phyloP scores from a whole-genome alignment of 2,888 invertebrate genomes.

The Nyleta sp. region DNA sequence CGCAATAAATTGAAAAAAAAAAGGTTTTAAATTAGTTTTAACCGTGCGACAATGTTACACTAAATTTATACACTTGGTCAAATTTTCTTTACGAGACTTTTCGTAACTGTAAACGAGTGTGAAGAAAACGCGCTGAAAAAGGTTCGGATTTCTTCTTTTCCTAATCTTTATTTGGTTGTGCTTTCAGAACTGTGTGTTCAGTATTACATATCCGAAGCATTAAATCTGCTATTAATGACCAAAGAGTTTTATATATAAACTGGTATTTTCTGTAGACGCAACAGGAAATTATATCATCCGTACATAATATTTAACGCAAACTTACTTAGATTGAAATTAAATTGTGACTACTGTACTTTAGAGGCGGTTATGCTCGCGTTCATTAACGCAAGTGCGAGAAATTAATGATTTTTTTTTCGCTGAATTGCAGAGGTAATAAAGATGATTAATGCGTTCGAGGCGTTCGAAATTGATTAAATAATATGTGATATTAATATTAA shows the following conservation, averaged over 20 bases:
- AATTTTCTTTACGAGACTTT: background rate
- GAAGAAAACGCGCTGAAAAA: background rate
- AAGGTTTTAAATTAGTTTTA: too few relatives aligned
- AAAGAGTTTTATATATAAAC: slow-evolving; percentile 6
- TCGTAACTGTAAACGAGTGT: background rate
- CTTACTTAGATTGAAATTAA: slow-evolving; percentile 1
- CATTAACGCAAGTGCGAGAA: background rate
- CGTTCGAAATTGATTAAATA: background rate
- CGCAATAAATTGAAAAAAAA: background rate
- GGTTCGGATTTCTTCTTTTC: background rate
- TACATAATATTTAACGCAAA: slow-evolving; percentile 27
- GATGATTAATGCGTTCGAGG: background rate
- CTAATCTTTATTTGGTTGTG: slow-evolving; percentile 14
- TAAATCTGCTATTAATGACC: slow-evolving; percentile 10
- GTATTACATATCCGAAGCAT: slow-evolving; percentile 8
- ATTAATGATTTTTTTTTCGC: slow-evolving; percentile 3
- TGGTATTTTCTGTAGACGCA: slow-evolving; percentile 20
- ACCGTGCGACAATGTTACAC: too few relatives aligned
- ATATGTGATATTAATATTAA: too few relatives aligned
- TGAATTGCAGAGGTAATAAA: background rate
- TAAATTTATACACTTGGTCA: too few relatives aligned
- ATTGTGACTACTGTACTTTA: background rate
- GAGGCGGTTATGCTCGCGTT: background rate
- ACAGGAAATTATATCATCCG: slow-evolving; percentile 46
- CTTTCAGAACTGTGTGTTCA: slow-evolving; percentile 2